A percentile compares a stretch with the other conserved stretches of the same genome.
phyloP scores from a whole-genome alignment of 2,797 vertebrate genomes.

The Tokudaia muenninki region DNA sequence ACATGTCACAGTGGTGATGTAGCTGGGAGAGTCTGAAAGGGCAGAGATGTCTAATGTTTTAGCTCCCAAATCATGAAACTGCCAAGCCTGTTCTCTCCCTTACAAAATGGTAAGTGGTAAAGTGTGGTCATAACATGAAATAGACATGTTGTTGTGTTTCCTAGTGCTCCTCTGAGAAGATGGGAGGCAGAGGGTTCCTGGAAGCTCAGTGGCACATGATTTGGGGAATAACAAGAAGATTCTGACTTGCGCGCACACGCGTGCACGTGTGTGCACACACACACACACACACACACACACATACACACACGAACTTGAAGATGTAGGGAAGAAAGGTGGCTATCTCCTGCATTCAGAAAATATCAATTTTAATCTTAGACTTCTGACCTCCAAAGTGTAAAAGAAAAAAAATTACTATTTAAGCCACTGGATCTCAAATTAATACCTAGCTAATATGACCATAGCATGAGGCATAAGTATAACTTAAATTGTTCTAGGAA shows the following conservation, averaged over 20 bases:
- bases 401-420: background rate
- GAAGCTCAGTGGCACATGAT: background rate
- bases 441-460: background rate
- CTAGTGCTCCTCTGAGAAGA: background rate
- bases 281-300: background rate
- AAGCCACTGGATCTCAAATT: background rate
- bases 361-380: background rate
- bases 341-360: background rate
- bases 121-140: background rate
- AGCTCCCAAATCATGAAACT: background rate
- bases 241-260: background rate
- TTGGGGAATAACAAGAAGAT: no score
- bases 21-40: background rate
- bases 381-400: background rate
- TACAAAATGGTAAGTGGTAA: background rate
- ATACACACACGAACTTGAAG: background rate
- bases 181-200: background rate
- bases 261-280: no score
- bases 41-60: background rate
- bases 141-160: background rate
- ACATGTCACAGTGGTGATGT: background rate
- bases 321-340: background rate
- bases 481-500: background rate
- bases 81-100: conserved; percentile 9
- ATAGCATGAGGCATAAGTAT: background rate